These are phyloP conservation scores for Ormyrus rosae DNA, from an alignment of 2,888 invertebrate species.

Conservation along the genomic window DNA sequence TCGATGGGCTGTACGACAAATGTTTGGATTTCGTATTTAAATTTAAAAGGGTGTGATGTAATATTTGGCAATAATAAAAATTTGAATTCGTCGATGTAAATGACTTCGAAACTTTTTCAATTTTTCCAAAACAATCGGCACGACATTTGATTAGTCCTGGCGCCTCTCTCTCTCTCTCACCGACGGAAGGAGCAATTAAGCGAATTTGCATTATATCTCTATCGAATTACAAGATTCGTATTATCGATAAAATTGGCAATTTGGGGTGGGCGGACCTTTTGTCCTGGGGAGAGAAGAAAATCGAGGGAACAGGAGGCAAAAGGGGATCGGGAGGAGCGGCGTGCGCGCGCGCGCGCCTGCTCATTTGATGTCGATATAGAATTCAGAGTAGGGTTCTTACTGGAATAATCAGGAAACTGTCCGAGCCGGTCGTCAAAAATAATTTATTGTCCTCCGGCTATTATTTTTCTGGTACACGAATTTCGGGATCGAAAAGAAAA, in stretches of 20 bases:
- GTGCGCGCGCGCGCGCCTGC: slow-evolving; percentile 60
- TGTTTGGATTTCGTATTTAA: too few relatives aligned
- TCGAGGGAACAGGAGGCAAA: slow-evolving; percentile 42
- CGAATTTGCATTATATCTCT: slow-evolving; percentile 75
- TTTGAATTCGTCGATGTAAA: too few relatives aligned
- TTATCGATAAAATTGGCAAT: slow-evolving; percentile 76
- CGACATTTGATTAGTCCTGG: not conserved
- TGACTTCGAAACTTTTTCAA: too few relatives aligned
- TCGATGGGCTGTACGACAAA: too few relatives aligned
- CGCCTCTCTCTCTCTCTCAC: slow-evolving; percentile 36
- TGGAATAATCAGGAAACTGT: slow-evolving; percentile 46
- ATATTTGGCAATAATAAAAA: too few relatives aligned
- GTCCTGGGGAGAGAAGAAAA: slow-evolving; percentile 27
- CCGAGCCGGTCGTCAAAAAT: slow-evolving; percentile 51
- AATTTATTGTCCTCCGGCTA: slow-evolving; percentile 49
- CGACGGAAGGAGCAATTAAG: slow-evolving; percentile 72
- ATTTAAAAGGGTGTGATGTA: too few relatives aligned
- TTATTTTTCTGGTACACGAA: slow-evolving; percentile 38
- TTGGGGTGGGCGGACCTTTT: slow-evolving; percentile 64
- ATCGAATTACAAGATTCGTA: slow-evolving; percentile 75
- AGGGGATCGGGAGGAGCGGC: slow-evolving; percentile 52
- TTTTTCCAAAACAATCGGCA: slow-evolving; percentile 5
- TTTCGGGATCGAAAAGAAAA: slow-evolving; percentile 21
- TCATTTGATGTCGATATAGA: slow-evolving; percentile 65
- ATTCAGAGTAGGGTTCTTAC: slow-evolving; percentile 39